These are phyloP conservation scores for Oscheius sp. DNA, from an alignment of 2,888 invertebrate species.

Conservation along the genomic window DNA sequence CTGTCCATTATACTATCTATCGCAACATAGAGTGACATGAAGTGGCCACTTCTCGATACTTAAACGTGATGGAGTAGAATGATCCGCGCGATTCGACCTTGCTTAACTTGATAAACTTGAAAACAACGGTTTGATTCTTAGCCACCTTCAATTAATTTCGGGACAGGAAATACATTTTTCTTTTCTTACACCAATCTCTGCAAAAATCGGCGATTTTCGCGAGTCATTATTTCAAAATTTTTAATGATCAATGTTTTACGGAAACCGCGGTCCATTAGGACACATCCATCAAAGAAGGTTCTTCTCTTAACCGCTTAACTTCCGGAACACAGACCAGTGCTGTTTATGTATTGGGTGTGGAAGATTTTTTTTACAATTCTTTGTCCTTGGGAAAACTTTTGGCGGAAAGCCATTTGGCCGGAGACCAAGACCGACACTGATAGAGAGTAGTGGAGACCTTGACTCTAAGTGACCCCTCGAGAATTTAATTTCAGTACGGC, in stretches of 20 bases:
- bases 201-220: background rate
- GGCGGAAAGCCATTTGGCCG: constrained; percentile 26
- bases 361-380: background rate
- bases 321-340: background rate
- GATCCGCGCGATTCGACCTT: too few species aligned
- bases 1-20: too few species aligned
- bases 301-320: background rate
- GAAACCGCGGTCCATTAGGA: background rate
- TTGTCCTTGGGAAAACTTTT: constrained; percentile 26
- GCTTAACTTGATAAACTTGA: too few species aligned
- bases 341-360: background rate
- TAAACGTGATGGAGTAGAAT: too few species aligned
- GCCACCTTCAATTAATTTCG: too few species aligned
- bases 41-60: too few species aligned
- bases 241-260: background rate
- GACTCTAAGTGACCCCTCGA: background rate
- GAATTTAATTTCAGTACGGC: constrained; percentile 1
- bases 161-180: too few species aligned
- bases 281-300: background rate
- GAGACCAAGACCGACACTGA: constrained; percentile 13
- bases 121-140: too few species aligned
- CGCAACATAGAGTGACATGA: too few species aligned
- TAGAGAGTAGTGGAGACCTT: constrained; percentile 19
- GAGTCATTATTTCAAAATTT: background rate
- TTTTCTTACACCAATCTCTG: background rate